phyloP scores from a whole-genome alignment of 2,113 vertebrate species.

The Colius striatus region DNA sequence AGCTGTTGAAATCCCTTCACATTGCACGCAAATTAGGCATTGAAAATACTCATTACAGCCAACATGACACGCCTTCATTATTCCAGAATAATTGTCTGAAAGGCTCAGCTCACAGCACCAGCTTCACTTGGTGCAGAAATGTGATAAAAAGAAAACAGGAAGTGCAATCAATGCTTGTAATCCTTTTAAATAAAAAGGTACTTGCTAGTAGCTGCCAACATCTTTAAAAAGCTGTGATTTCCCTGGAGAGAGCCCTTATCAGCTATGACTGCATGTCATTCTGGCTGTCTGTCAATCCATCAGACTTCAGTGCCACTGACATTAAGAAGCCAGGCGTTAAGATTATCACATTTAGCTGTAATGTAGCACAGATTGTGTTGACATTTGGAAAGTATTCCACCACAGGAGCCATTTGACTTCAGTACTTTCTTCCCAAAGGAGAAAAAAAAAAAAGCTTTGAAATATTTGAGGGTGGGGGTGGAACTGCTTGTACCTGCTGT shows the following conservation, averaged over 20 bases:
- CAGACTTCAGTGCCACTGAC: conserved; percentile 65
- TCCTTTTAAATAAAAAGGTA: conserved; percentile 64
- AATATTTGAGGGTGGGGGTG: background rate
- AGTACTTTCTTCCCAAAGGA: conserved; percentile 55
- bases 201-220: conserved; percentile 54
- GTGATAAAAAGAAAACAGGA: conserved; percentile 56
- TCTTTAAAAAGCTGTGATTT: conserved; percentile 68
- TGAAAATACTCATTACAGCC: conserved; percentile 56
- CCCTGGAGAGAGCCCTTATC: conserved; percentile 59
- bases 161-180: conserved; percentile 56
- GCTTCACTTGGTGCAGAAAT: conserved; percentile 52
- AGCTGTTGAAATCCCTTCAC: conserved; percentile 24
- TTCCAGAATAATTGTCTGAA: conserved; percentile 56
- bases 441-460: conserved; percentile 8
- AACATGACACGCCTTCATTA: conserved; percentile 55
- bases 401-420: conserved; percentile 77
- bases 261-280: conserved; percentile 54
- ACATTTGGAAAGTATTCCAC: conserved; percentile 79
- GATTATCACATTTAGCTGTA: conserved; percentile 74
- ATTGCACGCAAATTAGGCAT: conserved; percentile 29
- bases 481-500: too few relatives aligned
- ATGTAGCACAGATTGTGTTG: conserved; percentile 79
- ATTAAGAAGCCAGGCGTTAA: conserved; percentile 71
- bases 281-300: conserved; percentile 71
- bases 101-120: conserved; percentile 21